These are phyloP conservation scores for Caenorhabditis sp. DNA, from an alignment of 2,888 invertebrate genomes.

Conservation along the genomic window DNA sequence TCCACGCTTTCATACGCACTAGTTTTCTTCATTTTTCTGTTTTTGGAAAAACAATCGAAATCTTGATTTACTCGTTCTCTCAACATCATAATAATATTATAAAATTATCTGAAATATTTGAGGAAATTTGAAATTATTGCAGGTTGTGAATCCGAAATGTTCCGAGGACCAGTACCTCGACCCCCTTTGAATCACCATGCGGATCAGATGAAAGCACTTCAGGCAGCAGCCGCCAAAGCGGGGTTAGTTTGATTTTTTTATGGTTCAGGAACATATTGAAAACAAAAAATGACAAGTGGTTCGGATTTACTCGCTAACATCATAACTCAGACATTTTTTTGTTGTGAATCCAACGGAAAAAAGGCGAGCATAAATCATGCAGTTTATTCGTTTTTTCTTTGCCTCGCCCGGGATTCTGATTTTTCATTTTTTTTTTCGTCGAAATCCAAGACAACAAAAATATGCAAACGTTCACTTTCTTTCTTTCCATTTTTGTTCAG, in stretches of 20 bases:
- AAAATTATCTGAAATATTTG: too few relatives aligned
- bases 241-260: slow-evolving; percentile 32
- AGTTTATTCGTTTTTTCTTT: background rate
- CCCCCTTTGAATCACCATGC: slow-evolving; percentile 9
- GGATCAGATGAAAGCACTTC: slow-evolving; percentile 35
- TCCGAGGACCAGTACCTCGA: slow-evolving; percentile 1
- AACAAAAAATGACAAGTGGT: slow-evolving; percentile 23
- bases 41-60: too few relatives aligned
- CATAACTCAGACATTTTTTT: background rate
- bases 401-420: too few relatives aligned
- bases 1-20: background rate
- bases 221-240: slow-evolving; percentile 18
- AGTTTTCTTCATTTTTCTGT: background rate
- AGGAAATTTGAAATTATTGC: slow-evolving; percentile 6
- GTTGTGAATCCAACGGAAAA: background rate
- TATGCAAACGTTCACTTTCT: too few relatives aligned
- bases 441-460: too few relatives aligned
- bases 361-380: background rate
- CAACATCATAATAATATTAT: too few relatives aligned
- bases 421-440: too few relatives aligned
- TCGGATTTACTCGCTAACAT: slow-evolving; percentile 11
- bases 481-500: too few relatives aligned
- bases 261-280: too few relatives aligned
- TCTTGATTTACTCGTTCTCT: too few relatives aligned
- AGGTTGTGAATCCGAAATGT: slow-evolving; percentile 1